Evolutionary conservation across 2,888 invertebrate genomes (phyloP).

Genomic region (Cerceris rybyensis): DNA sequence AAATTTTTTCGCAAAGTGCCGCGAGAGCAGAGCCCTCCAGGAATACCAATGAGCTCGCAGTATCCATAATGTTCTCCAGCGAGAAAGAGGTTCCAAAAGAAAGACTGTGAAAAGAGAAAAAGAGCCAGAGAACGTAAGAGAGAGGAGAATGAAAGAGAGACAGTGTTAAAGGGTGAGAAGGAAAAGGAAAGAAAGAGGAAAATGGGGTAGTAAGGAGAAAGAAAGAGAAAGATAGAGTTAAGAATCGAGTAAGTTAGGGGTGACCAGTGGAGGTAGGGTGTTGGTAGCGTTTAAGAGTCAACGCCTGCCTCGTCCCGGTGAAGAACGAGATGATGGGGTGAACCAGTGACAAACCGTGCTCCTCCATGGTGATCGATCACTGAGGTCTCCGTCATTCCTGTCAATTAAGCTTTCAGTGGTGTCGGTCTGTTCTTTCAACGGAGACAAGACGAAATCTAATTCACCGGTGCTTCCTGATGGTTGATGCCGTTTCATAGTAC

Average conservation of each 20-base stretch:
- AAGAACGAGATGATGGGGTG: constrained; percentile 31
- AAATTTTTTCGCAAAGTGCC: constrained; percentile 80
- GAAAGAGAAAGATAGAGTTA: constrained; percentile 31
- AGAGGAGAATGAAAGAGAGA: too few species aligned
- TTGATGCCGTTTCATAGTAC: constrained; percentile 64
- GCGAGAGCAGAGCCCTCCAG: constrained; percentile 67
- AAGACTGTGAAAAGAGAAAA: constrained; percentile 43
- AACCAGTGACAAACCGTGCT: constrained; percentile 45
- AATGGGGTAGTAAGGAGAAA: neutral
- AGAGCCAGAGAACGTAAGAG: too few species aligned
- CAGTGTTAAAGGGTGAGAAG: too few species aligned
- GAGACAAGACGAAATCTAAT: constrained; percentile 41
- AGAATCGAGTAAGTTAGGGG: constrained; percentile 50
- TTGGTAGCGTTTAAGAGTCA: constrained; percentile 52
- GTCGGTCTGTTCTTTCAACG: constrained; percentile 29
- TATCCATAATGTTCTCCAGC: constrained; percentile 63
- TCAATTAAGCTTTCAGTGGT: constrained; percentile 60
- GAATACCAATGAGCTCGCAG: constrained; percentile 79
- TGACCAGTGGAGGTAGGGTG: constrained; percentile 47
- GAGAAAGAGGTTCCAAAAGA: constrained; percentile 28
- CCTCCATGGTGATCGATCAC: constrained; percentile 60
- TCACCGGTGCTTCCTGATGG: constrained; percentile 46
- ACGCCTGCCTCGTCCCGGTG: constrained; percentile 33
- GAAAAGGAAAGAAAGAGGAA: constrained; percentile 41
- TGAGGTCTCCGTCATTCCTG: constrained; percentile 54